Percentiles rank a stretch among this genome's conserved stretches.
Conservation (phyloP, 2,113 vertebrate species). For the Okapia johnstoni region DNA sequence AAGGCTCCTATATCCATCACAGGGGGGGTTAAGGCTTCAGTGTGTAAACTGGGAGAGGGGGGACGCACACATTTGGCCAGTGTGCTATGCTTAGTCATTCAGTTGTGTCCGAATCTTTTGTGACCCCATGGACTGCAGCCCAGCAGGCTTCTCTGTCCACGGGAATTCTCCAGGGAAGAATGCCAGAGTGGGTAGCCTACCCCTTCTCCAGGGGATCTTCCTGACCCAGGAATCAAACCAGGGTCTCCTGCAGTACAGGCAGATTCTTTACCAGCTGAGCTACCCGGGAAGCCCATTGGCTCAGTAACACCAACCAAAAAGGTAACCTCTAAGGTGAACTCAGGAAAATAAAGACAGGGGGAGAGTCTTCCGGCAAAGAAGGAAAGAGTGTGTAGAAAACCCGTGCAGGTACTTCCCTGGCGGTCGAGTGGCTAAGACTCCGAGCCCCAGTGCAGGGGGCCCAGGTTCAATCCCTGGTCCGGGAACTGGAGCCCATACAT, state of each 20-base stretch:
- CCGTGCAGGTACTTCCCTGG: background rate
- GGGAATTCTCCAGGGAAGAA: background rate
- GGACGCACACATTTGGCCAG: rapidly evolving
- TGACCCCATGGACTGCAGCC: background rate
- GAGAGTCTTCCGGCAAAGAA: background rate
- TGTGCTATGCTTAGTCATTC: background rate
- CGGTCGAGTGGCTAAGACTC: background rate
- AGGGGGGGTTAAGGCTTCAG: rapidly evolving
- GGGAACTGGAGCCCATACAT: background rate
- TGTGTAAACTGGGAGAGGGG: background rate
- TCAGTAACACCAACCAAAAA: background rate
- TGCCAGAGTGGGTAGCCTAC: background rate
- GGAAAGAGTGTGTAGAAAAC: rapidly evolving
- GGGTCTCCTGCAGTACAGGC: background rate
- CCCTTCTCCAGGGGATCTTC: background rate
- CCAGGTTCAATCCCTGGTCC: background rate
- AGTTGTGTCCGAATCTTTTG: background rate
- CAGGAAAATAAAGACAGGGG: background rate
- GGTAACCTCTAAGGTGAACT: background rate
- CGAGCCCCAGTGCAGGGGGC: background rate
- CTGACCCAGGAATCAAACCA: background rate
- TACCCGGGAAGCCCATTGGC: background rate
- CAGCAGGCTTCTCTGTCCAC: background rate
- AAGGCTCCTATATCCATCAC: background rate
- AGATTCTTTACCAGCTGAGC: background rate